A percentile compares a stretch with the other conserved stretches of the same genome.
Evolutionary conservation across 2,888 invertebrate species (phyloP).

Genomic region (Lasioglossum malachurum): DNA sequence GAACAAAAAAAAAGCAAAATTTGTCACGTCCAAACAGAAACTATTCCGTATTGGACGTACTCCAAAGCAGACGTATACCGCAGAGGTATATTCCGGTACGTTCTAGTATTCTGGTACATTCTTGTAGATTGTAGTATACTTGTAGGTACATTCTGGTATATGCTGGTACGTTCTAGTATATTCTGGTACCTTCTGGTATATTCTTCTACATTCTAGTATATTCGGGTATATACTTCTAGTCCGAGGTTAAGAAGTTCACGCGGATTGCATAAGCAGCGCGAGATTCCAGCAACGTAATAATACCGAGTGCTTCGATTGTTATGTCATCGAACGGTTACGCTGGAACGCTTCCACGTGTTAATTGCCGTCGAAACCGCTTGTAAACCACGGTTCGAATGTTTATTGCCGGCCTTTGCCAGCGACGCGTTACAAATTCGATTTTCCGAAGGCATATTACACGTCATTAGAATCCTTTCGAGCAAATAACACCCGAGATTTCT

Average conservation of each 20-base stretch:
- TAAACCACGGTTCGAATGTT: conserved; percentile 33
- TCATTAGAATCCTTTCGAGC: conserved; percentile 29
- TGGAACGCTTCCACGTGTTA: conserved; percentile 39
- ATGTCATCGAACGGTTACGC: conserved; percentile 46
- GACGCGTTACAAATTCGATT: conserved; percentile 52
- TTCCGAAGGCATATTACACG: conserved; percentile 39
- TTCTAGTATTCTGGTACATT: no score
- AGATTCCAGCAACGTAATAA: conserved; percentile 54
- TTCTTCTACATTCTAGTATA: no score
- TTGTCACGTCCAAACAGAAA: no score
- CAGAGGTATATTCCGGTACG: no score
- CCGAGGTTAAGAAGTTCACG: conserved; percentile 28
- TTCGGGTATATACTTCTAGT: no score
- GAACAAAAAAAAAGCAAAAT: no score
- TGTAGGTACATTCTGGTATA: no score
- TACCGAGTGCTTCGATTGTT: conserved; percentile 51
- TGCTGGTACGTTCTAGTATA: no score
- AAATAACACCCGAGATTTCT: conserved; percentile 30
- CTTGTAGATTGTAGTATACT: no score
- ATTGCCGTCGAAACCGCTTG: conserved; percentile 37
- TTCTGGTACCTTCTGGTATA: no score
- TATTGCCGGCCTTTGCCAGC: conserved; percentile 36
- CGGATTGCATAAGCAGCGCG: conserved; percentile 58
- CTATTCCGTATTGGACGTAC: no score
- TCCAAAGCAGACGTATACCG: no score